Base-by-base conservation (phyloP, 2,113 vertebrate species). In the rat (Rattus norvegicus) region DNA sequence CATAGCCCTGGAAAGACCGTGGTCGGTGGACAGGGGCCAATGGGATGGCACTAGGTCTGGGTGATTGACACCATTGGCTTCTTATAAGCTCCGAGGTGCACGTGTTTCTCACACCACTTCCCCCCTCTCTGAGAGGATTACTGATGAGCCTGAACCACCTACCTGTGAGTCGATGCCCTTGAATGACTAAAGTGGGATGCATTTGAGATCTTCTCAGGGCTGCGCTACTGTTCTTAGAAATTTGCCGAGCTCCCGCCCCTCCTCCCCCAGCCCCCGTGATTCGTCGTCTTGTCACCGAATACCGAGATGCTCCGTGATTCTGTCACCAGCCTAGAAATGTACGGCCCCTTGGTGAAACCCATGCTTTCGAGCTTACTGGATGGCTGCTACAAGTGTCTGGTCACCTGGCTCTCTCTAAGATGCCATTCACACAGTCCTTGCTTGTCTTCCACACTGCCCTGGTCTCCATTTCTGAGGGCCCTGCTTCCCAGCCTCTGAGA, bases 221-320 rank as follows among this genome's bases (percentile, higher is more conserved):
- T 75, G 43, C 16, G 0, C 8, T 1, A 43, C 26, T 20, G 24
- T 30, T 28, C 14, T 69, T 14, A 13, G 11, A 17, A 4, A 4
- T 11, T 24, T 36, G 30, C 70, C 33, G 26, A 2, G 47, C 28
- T 2, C 9, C 49, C 26, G 28, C 22, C 11, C 43, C 43, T 3
- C 20, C 54, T 4, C 14, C 13, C n/a, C 56, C 13, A 43, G 5
- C n/a, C 70, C 61, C 17, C 11, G 6, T 2, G 36, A 3, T 11
- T 56, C 26, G 0, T 17, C 7, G 17, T 43, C 22, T 4, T 1
- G 1, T 26, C 0, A 5, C 10, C 12, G 24, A 5, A 4, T 0
- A 43, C 63, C 5, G 11, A 11, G 1, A 0, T 0, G 59, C 30
- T 11, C 17, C 8, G 11, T 7, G 24, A 39, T 7, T 4, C 0